These are phyloP conservation scores for Toxostoma redivivum DNA, from an alignment of 2,113 vertebrate species.

Conservation along the genomic window DNA sequence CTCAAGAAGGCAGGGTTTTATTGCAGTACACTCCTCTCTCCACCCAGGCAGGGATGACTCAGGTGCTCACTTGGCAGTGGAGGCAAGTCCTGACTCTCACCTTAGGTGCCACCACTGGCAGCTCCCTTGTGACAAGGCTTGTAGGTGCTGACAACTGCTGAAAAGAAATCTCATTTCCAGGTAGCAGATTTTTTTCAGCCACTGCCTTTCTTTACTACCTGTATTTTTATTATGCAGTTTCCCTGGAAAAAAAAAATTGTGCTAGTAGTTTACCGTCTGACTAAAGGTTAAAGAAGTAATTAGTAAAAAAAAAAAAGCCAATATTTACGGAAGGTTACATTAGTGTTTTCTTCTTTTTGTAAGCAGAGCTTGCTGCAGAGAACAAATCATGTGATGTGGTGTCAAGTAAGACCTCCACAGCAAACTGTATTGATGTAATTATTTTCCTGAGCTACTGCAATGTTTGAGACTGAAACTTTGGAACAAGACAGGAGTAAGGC, in stretches of 20 bases:
- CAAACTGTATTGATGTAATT: background rate
- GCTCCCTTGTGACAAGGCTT: background rate
- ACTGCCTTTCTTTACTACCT: background rate
- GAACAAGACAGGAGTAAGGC: background rate
- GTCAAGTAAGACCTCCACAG: background rate
- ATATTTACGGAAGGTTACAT: background rate
- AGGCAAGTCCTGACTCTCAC: background rate
- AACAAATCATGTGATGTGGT: background rate
- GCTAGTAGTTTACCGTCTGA: background rate
- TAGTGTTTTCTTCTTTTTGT: background rate
- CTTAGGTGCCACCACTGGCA: background rate
- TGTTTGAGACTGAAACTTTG: background rate
- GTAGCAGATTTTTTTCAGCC: background rate
- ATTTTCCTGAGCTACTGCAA: background rate
- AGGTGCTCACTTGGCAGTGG: background rate
- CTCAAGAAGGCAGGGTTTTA: background rate
- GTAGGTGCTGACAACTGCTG: background rate
- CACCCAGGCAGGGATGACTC: background rate
- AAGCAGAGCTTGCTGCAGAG: background rate
- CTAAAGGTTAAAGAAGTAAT: background rate
- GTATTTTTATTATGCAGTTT: background rate
- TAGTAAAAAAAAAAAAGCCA: background rate
- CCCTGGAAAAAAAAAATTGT: background rate
- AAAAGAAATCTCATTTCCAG: background rate
- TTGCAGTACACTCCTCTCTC: background rate